phyloP scores from a whole-genome alignment of 2,888 invertebrate genomes.

The Nephrotoma guestfalica region DNA sequence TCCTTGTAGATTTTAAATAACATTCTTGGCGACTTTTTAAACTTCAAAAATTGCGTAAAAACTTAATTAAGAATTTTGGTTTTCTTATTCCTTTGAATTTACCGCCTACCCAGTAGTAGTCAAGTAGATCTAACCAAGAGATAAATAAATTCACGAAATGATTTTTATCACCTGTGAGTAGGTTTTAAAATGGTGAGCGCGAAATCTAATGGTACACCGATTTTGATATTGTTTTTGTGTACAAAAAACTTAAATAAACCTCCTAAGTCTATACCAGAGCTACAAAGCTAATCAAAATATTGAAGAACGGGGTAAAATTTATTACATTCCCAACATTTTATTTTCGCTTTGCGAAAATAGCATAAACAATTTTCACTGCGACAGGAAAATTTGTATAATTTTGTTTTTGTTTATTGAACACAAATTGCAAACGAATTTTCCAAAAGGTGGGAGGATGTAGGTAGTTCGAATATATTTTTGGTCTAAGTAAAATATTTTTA shows the following conservation, averaged over 20 bases:
- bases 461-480: neutral
- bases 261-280: neutral
- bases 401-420: neutral
- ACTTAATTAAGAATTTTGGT: neutral
- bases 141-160: neutral
- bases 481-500: neutral
- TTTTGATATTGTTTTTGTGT: neutral
- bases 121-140: neutral
- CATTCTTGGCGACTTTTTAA: neutral
- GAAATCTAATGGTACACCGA: neutral
- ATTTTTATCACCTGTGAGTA: neutral
- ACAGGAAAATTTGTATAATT: neutral
- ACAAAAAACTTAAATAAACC: neutral
- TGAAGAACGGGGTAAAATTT: neutral
- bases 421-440: neutral
- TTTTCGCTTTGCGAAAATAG: neutral
- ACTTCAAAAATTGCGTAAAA: neutral
- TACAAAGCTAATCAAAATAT: neutral
- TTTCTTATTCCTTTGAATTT: neutral
- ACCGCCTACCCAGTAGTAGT: neutral
- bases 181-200: neutral
- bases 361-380: neutral
- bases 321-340: neutral
- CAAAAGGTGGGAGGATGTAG: neutral
- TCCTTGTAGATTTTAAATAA: neutral